These are phyloP conservation scores for Arvicanthis niloticus DNA, from an alignment of 2,113 vertebrate species.

Conservation along the genomic window DNA sequence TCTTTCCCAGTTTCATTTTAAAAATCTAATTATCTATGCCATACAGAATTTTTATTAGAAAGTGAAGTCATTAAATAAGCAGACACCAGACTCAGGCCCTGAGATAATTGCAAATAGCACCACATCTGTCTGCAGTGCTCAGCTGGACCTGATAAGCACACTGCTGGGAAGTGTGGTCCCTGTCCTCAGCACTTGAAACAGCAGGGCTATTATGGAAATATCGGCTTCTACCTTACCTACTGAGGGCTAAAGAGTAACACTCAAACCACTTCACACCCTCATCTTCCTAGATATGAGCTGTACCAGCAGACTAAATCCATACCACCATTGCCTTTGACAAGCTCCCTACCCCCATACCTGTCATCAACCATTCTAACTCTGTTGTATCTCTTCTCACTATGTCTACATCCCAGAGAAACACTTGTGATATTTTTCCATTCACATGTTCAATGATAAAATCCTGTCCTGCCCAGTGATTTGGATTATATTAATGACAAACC, in stretches of 20 bases:
- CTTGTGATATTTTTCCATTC: neutral
- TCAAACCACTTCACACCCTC: neutral
- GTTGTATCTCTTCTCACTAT: neutral
- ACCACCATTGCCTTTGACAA: neutral
- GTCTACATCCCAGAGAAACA: neutral
- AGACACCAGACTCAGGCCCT: conserved; percentile 68
- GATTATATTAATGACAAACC: neutral
- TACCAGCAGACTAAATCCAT: neutral
- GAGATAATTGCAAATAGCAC: conserved; percentile 68
- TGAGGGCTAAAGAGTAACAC: neutral
- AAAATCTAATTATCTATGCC: conserved; percentile 79
- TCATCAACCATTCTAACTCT: neutral
- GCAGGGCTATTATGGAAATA: neutral
- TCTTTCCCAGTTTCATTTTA: conserved; percentile 74
- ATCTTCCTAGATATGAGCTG: neutral
- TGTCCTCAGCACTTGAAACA: neutral
- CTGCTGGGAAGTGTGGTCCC: neutral
- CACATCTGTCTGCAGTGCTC: neutral
- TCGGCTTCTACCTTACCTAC: neutral
- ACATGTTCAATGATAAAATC: neutral
- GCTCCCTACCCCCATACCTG: neutral
- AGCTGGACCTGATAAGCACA: neutral
- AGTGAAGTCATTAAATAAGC: conserved; percentile 79
- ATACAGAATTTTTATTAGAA: conserved; percentile 76
- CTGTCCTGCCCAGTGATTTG: neutral